Evolutionary conservation across 2,888 invertebrate genomes (phyloP).

Genomic region (Ophraella communa): DNA sequence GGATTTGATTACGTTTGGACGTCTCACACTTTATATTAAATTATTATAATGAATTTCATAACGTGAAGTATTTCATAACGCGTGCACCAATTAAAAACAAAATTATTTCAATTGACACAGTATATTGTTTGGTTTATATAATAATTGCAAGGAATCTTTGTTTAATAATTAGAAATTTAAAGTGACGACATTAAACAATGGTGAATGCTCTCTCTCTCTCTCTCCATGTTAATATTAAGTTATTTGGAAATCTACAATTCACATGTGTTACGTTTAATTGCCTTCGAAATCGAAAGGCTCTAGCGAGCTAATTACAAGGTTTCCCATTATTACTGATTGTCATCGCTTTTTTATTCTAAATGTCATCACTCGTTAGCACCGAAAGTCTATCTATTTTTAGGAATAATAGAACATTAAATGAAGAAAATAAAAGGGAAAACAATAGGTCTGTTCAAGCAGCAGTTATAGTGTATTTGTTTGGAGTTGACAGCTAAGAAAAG

Average conservation of each 20-base stretch:
- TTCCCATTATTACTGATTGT: neutral
- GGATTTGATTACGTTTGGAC: neutral
- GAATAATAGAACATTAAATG: no score
- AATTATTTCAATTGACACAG: neutral
- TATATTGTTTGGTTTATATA: neutral
- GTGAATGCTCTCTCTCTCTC: neutral
- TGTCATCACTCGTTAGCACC: neutral
- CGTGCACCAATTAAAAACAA: neutral
- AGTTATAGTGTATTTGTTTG: no score
- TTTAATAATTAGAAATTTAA: slow-evolving; percentile 4
- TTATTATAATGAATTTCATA: neutral
- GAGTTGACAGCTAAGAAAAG: no score
- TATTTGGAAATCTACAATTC: slow-evolving; percentile 6
- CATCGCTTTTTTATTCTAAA: neutral
- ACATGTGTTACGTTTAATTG: neutral
- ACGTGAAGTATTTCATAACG: neutral
- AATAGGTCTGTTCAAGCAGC: no score
- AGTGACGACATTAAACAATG: slow-evolving; percentile 1
- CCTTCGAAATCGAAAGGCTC: neutral
- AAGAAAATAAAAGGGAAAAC: no score
- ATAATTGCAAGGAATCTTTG: neutral
- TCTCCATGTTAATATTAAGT: neutral
- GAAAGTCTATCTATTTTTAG: no score
- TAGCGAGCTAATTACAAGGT: neutral
- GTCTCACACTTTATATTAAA: neutral